Evolutionary conservation across 2,888 invertebrate genomes (phyloP).

Genomic region (Doris montereyensis): DNA sequence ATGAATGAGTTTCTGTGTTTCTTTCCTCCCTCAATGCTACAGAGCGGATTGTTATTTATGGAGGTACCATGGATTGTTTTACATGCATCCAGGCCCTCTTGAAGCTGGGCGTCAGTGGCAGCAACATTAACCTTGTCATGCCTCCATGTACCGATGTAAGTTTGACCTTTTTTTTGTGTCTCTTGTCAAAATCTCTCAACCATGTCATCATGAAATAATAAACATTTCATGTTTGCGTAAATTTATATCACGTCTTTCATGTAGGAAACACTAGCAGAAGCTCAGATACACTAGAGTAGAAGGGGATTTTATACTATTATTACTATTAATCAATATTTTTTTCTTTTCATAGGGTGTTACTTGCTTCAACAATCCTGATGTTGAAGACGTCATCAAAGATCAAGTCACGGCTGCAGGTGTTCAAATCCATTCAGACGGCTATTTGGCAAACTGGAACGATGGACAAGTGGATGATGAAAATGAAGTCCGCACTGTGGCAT

Average conservation of each 20-base stretch:
- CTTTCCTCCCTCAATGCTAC: no score
- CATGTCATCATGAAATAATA: no score
- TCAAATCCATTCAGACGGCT: slow-evolving; percentile 58
- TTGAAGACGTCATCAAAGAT: slow-evolving; percentile 58
- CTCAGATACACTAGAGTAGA: no score
- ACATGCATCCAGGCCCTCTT: slow-evolving; percentile 80
- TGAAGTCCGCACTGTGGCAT: slow-evolving; percentile 57
- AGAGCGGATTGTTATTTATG: slow-evolving; percentile 78
- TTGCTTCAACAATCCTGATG: slow-evolving; percentile 67
- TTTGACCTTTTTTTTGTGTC: background rate
- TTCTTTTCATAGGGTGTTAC: slow-evolving; percentile 48
- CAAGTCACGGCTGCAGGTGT: slow-evolving; percentile 61
- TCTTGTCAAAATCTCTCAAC: no score
- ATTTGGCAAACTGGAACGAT: slow-evolving; percentile 69
- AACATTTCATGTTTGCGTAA: no score
- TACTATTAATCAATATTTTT: no score
- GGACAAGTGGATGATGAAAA: slow-evolving; percentile 53
- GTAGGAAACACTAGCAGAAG: no score
- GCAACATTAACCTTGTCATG: slow-evolving; percentile 77
- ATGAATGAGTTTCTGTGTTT: no score
- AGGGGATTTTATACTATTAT: no score
- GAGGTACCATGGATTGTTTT: slow-evolving; percentile 79
- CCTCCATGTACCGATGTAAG: slow-evolving; percentile 61
- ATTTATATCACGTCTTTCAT: no score
- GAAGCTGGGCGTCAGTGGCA: slow-evolving; percentile 76